Conservation (phyloP, 35 echinoderm and acorn worm species). For the Lytechinus variegatus region DNA sequence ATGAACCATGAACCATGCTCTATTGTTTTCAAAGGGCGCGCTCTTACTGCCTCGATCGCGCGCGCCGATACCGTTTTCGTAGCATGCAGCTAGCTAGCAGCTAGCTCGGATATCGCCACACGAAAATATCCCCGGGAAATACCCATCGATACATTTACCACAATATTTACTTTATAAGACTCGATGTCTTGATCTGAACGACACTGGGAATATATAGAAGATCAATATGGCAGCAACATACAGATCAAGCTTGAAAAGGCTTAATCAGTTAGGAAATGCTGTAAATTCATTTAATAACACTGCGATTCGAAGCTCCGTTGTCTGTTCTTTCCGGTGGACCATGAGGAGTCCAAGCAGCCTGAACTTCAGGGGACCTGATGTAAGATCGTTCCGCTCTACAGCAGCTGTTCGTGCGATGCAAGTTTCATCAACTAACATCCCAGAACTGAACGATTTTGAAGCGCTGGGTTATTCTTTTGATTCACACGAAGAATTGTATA, state of each 20-base stretch:
- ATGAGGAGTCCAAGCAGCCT: neutral
- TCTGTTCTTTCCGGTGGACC: neutral
- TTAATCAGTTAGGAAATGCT: neutral
- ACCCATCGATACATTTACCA: too few species aligned
- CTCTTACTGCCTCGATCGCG: too few species aligned
- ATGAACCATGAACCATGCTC: too few species aligned
- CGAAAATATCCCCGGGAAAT: too few species aligned
- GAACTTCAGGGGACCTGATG: neutral
- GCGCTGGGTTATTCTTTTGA: conserved; percentile 50
- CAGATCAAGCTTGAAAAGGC: neutral
- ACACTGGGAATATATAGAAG: neutral
- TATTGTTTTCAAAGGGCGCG: too few species aligned
- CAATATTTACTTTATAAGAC: neutral
- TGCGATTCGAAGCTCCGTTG: neutral
- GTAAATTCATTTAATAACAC: neutral
- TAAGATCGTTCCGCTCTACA: neutral
- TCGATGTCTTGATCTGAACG: neutral
- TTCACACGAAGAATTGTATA: conserved; percentile 62
- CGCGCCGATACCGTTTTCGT: too few species aligned
- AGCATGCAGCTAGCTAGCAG: too few species aligned
- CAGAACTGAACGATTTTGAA: conserved; percentile 65
- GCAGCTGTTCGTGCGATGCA: neutral
- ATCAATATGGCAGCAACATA: neutral
- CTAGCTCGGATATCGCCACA: too few species aligned
- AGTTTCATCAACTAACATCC: conserved; percentile 75